These are phyloP conservation scores for Hydrotaea diabolus DNA, from an alignment of 2,888 invertebrate species.

Conservation along the genomic window DNA sequence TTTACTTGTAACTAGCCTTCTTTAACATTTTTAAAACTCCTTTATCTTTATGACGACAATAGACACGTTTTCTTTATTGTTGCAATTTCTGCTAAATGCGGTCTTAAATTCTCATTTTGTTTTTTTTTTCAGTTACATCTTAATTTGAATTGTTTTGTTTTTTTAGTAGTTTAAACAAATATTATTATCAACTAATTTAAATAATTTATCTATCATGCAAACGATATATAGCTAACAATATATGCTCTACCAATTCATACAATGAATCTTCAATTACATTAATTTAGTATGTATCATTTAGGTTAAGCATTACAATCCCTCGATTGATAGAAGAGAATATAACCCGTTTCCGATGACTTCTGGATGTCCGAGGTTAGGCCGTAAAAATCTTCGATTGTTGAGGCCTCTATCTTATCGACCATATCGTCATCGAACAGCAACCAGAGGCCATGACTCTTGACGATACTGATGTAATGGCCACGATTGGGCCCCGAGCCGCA, in stretches of 20 bases:
- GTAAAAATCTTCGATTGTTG: constrained; percentile 99
- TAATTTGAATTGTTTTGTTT: not conserved
- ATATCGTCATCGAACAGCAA: constrained; percentile 99
- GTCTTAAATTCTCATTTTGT: constrained; percentile 5
- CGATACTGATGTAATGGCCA: constrained; percentile 99
- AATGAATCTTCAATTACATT: not conserved
- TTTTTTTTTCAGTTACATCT: not conserved
- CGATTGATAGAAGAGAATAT: constrained; percentile 99
- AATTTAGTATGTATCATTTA: not conserved
- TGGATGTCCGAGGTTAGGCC: constrained; percentile 99
- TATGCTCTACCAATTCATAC: constrained; percentile 26
- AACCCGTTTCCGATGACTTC: constrained; percentile 99
- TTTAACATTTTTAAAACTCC: no score
- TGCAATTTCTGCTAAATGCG: constrained; percentile 24
- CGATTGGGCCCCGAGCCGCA: constrained; percentile 99
- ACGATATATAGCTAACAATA: not conserved
- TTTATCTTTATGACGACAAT: no score
- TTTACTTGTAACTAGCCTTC: no score
- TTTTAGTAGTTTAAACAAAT: no score
- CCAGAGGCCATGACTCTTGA: constrained; percentile 99
- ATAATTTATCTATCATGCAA: not conserved
- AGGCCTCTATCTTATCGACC: constrained; percentile 99
- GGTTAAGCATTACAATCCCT: constrained; percentile 85
- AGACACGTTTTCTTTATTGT: not conserved
- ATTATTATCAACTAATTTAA: constrained; percentile 12